Evolutionary conservation across 2,113 vertebrate genomes (phyloP).

Genomic region (Lichenostomus cassidix): DNA sequence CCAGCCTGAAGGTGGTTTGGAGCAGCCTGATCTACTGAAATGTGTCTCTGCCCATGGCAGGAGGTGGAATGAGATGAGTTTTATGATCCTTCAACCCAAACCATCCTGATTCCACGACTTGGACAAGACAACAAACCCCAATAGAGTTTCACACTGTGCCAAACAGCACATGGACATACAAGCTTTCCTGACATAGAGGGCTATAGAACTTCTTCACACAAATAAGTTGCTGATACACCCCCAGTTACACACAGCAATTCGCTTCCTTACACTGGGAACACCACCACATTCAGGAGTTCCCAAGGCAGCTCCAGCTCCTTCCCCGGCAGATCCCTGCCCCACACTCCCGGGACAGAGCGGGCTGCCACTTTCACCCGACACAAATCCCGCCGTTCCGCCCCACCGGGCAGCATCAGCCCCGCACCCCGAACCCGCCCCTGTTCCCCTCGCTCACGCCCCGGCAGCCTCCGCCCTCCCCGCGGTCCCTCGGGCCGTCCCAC

Average conservation of each 20-base stretch:
- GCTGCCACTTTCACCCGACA: background rate
- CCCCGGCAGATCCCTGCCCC: background rate
- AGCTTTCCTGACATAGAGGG: fast-evolving
- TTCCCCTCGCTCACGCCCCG: background rate
- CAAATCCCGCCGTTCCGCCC: background rate
- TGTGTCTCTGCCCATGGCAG: background rate
- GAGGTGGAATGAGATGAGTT: background rate
- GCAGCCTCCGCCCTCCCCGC: background rate
- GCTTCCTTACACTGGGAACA: background rate
- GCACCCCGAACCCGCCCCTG: background rate
- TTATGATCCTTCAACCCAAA: background rate
- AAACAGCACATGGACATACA: background rate
- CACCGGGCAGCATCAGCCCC: background rate
- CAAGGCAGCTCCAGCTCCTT: background rate
- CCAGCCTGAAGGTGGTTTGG: background rate
- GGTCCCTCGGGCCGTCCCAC: background rate
- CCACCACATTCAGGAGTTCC: background rate
- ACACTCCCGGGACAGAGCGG: background rate
- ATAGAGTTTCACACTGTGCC: background rate
- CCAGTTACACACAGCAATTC: background rate
- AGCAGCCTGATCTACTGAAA: background rate
- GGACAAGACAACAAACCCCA: background rate
- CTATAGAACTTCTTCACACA: background rate
- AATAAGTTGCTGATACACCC: background rate
- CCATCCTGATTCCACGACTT: background rate